phyloP scores from a whole-genome alignment of 2,113 vertebrate genomes.

The Ursus arctos region DNA sequence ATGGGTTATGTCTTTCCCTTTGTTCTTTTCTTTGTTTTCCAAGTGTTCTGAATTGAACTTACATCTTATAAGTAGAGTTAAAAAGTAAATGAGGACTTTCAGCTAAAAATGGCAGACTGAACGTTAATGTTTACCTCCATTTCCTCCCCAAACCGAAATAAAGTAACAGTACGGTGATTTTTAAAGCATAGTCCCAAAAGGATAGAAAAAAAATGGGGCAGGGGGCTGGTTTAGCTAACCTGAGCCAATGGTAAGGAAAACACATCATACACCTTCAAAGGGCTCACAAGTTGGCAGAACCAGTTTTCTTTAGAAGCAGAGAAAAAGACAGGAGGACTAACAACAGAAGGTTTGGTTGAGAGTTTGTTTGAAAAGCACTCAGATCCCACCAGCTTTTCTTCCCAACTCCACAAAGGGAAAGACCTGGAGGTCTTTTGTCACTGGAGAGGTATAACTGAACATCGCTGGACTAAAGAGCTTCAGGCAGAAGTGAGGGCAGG shows the following conservation, averaged over 20 bases:
- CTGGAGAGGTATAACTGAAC: background rate
- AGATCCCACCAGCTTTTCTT: background rate
- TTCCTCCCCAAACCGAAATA: background rate
- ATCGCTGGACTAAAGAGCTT: background rate
- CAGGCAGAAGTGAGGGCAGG: background rate
- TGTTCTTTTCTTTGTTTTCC: background rate
- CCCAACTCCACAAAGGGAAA: background rate
- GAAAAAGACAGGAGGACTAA: background rate
- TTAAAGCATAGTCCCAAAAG: background rate
- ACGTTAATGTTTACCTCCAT: background rate
- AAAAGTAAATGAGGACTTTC: background rate
- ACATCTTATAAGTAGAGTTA: background rate
- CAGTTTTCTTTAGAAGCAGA: background rate
- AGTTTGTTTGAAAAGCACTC: background rate
- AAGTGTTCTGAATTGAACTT: slow-evolving; percentile 11
- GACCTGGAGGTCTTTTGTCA: background rate
- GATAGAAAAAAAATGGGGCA: background rate
- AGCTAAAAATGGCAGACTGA: background rate
- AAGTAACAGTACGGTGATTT: background rate
- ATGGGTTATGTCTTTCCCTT: background rate
- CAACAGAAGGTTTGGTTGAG: background rate
- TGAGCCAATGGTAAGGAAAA: background rate
- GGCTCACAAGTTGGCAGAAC: background rate
- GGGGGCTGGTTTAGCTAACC: background rate
- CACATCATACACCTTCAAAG: background rate